Percentiles rank a stretch among this genome's conserved stretches.
phyloP scores from a whole-genome alignment of 2,797 vertebrate genomes.

The Rhinella marina region DNA sequence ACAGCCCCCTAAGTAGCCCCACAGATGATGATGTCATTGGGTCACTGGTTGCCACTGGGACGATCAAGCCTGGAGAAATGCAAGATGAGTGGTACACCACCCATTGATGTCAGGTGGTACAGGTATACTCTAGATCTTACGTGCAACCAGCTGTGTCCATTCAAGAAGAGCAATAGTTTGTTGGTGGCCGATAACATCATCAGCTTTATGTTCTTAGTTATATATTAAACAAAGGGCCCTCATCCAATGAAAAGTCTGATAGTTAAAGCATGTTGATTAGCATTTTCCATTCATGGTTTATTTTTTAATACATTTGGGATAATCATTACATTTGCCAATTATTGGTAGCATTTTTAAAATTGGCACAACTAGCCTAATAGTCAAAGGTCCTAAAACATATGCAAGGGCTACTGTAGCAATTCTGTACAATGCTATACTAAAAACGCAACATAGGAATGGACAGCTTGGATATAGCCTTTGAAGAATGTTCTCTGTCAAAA shows the following conservation, averaged over 20 bases:
- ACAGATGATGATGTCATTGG: not conserved
- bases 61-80: too few relatives aligned
- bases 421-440: not conserved
- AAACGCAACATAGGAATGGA: not conserved
- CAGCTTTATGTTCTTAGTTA: too few relatives aligned
- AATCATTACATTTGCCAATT: not conserved
- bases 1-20: not conserved
- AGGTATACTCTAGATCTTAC: not conserved
- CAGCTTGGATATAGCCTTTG: not conserved
- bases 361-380: not conserved
- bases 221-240: not conserved
- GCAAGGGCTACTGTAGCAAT: not conserved
- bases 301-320: not conserved
- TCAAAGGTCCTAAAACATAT: not conserved
- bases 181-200: too few relatives aligned
- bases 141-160: too few relatives aligned
- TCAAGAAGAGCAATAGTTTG: not conserved
- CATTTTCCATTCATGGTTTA: not conserved
- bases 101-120: too few relatives aligned
- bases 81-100: too few relatives aligned
- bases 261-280: not conserved
- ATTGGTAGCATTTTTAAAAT: not conserved
- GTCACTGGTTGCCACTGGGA: not conserved
- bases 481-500: constrained; percentile 5
- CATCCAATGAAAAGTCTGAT: not conserved